These are phyloP conservation scores for Meriones psammophilus DNA, from an alignment of 2,797 vertebrate genomes.

Conservation along the genomic window DNA sequence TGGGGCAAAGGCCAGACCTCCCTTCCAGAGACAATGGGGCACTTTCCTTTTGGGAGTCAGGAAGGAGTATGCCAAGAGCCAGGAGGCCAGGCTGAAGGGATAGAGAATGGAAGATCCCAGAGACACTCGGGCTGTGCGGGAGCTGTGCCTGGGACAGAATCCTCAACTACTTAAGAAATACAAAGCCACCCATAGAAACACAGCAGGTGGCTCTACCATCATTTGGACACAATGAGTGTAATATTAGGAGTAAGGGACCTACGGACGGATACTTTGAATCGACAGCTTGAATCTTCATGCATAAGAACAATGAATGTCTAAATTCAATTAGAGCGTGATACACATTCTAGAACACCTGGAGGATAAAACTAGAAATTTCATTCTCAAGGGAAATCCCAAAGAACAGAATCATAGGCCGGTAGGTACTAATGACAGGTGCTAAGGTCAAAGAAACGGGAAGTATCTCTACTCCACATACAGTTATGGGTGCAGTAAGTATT, in stretches of 20 bases:
- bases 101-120: neutral
- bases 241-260: neutral
- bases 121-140: neutral
- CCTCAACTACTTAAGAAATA: neutral
- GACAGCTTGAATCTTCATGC: neutral
- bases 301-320: neutral
- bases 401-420: neutral
- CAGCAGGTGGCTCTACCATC: neutral
- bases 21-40: slow-evolving; percentile 74
- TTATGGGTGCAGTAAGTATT: neutral
- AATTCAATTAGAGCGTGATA: slow-evolving; percentile 1
- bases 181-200: neutral
- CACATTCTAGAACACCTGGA: neutral
- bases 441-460: neutral
- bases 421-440: neutral
- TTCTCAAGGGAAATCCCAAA: neutral
- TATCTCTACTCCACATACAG: fast-evolving
- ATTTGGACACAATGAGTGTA: neutral
- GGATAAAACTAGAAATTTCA: neutral
- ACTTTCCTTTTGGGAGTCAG: slow-evolving; percentile 61
- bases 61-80: neutral
- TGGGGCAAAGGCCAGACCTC: neutral
- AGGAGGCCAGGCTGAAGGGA: neutral
- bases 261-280: neutral
- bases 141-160: neutral